A percentile compares a stretch with the other conserved stretches of the same genome.
Evolutionary conservation across 2,113 vertebrate genomes (phyloP).

Genomic region (Patagioenas fasciata): DNA sequence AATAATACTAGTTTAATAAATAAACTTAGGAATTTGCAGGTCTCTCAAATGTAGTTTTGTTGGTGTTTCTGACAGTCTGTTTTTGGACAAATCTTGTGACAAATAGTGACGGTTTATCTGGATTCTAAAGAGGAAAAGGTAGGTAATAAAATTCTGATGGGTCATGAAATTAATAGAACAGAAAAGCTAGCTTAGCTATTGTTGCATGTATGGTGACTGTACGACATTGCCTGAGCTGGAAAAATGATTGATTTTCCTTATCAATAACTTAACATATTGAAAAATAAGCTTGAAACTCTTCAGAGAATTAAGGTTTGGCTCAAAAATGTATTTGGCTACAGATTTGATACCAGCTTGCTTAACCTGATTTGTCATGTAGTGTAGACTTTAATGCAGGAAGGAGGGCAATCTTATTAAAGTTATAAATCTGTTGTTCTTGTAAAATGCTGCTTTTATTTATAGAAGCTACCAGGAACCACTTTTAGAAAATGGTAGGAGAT

Average conservation of each 20-base stretch:
- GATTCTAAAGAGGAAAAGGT: not conserved
- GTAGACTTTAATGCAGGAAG: slow-evolving; percentile 12
- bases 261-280: slow-evolving; percentile 38
- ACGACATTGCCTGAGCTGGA: not conserved
- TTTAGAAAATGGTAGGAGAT: slow-evolving; percentile 32
- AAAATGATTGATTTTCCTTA: slow-evolving; percentile 27
- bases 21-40: not conserved
- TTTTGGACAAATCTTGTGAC: not conserved
- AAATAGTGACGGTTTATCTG: not conserved
- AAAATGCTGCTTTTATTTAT: slow-evolving; percentile 46
- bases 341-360: slow-evolving; percentile 35
- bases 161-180: not conserved
- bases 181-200: not conserved
- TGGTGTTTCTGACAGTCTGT: not conserved
- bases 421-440: slow-evolving; percentile 56
- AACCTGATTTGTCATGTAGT: slow-evolving; percentile 43
- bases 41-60: not conserved
- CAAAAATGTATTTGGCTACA: not conserved
- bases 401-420: slow-evolving; percentile 36
- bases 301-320: slow-evolving; percentile 38
- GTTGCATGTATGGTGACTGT: not conserved
- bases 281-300: slow-evolving; percentile 14
- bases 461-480: not conserved
- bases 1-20: not conserved
- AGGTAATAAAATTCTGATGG: slow-evolving; percentile 10